Conservation (phyloP, 2,797 vertebrate genomes). For the Eospalax fontanierii region DNA sequence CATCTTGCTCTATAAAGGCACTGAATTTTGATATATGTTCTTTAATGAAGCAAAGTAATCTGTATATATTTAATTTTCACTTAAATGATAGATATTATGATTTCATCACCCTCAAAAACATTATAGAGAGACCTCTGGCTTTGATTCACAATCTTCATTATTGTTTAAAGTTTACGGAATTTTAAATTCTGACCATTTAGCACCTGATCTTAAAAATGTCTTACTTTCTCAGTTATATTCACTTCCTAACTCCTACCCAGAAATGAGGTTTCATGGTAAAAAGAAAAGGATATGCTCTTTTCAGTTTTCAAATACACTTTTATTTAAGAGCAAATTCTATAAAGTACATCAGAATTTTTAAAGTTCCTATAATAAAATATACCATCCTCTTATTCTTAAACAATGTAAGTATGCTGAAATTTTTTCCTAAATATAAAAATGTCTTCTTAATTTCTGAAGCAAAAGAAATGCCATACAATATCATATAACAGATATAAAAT, state of each 20-base stretch:
- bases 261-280: conserved; percentile 59
- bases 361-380: conserved; percentile 46
- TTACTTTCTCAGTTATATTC: conserved; percentile 43
- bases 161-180: conserved; percentile 36
- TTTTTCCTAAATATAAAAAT: conserved; percentile 68
- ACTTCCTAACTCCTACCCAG: neutral
- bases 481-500: conserved; percentile 49
- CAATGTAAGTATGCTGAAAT: conserved; percentile 43
- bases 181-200: conserved; percentile 65
- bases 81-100: neutral
- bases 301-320: conserved; percentile 65
- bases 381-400: conserved; percentile 44
- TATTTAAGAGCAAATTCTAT: conserved; percentile 69
- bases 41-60: neutral
- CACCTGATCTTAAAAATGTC: conserved; percentile 14
- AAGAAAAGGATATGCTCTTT: conserved; percentile 25
- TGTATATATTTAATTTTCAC: conserved; percentile 23
- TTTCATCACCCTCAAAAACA: neutral
- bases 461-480: conserved; percentile 49
- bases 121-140: conserved; percentile 30
- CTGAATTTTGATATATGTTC: neutral
- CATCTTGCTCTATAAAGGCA: neutral
- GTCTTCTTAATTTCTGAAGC: conserved; percentile 18
- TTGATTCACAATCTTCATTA: conserved; percentile 27
- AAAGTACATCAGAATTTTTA: conserved; percentile 52